Conservation (phyloP, 2,113 vertebrate genomes). For the Crotalus tigris region DNA sequence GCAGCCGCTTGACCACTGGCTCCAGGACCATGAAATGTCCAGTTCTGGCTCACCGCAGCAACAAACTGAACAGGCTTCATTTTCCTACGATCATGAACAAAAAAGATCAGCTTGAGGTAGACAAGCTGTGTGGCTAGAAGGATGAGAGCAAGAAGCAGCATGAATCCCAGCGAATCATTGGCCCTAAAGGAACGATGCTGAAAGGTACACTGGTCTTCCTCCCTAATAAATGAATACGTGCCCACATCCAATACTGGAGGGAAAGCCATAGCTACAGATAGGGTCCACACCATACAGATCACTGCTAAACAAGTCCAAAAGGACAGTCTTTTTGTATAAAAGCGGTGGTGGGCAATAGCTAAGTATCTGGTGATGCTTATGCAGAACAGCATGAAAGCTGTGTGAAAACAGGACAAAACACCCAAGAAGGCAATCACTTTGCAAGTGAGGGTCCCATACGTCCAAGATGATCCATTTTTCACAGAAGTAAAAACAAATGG, state of each 20-base stretch:
- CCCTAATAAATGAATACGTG: conserved; percentile 96
- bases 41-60: conserved; percentile 99
- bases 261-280: conserved; percentile 99
- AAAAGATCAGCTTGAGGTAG: conserved; percentile 99
- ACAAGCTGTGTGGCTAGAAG: conserved; percentile 99
- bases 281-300: conserved; percentile 99
- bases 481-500: conserved; percentile 99
- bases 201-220: conserved; percentile 99
- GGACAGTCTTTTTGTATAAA: conserved; percentile 98
- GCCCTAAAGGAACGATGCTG: conserved; percentile 98
- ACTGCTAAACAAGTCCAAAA: conserved; percentile 99
- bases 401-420: conserved; percentile 98
- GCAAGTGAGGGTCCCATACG: conserved; percentile 96
- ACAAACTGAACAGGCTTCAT: conserved; percentile 99
- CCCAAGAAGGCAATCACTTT: conserved; percentile 99
- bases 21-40: conserved; percentile 98
- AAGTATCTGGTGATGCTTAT: conserved; percentile 98
- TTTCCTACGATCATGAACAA: conserved; percentile 97
- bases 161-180: conserved; percentile 99
- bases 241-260: conserved; percentile 97
- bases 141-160: conserved; percentile 97
- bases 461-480: conserved; percentile 97
- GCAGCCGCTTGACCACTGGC: conserved; percentile 97
- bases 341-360: conserved; percentile 97
- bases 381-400: conserved; percentile 98